Conservation (phyloP, 2,113 vertebrate genomes). For the Semnornis frantzii region DNA sequence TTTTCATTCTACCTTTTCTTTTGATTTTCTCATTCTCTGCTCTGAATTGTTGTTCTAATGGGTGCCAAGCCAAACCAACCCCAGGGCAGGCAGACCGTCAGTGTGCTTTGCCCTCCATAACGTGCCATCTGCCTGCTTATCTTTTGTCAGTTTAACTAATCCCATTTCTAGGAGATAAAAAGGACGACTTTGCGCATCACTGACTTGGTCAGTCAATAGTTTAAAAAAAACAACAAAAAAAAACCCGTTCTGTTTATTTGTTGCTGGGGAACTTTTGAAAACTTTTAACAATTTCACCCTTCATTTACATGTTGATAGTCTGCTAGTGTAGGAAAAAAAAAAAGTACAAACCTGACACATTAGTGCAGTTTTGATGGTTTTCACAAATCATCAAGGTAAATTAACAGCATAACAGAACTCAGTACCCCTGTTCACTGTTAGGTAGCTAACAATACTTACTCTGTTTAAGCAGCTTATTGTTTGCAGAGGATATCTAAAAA, state of each 20-base stretch:
- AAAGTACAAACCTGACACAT: neutral
- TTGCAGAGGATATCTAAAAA: neutral
- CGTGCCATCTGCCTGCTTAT: conserved; percentile 45
- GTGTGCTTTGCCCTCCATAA: neutral
- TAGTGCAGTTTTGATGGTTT: neutral
- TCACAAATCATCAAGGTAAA: neutral
- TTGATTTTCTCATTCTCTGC: conserved; percentile 1
- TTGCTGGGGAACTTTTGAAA: neutral
- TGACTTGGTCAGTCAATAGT: neutral
- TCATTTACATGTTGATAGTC: neutral
- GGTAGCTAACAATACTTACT: neutral
- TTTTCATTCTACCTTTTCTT: neutral
- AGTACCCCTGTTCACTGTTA: neutral
- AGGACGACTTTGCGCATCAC: conserved; percentile 10
- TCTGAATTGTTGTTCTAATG: neutral
- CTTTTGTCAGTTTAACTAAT: conserved; percentile 32
- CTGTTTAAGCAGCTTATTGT: neutral
- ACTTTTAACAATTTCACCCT: neutral
- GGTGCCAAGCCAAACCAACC: neutral
- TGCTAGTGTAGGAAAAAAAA: neutral
- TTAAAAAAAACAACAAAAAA: neutral
- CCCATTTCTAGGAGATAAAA: neutral
- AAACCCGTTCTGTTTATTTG: neutral
- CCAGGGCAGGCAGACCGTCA: conserved; percentile 30
- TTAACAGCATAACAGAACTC: neutral